phyloP scores from a whole-genome alignment of 2,888 invertebrate genomes.

The Dromius quadrimaculatus region DNA sequence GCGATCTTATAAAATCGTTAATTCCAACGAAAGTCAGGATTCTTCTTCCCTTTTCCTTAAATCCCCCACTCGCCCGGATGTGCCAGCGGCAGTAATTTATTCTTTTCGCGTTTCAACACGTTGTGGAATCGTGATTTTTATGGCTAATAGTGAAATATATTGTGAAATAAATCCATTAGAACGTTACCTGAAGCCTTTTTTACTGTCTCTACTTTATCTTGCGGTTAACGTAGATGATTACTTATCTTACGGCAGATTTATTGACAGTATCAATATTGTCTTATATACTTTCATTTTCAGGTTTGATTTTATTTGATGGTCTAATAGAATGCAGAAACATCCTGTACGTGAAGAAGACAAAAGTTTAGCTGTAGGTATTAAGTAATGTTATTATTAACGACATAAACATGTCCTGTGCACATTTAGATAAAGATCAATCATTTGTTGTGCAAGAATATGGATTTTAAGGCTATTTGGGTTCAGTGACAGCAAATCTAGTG shows the following conservation, averaged over 20 bases:
- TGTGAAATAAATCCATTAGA: constrained; percentile 36
- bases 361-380: no score
- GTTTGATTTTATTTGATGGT: no score
- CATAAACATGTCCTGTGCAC: constrained; percentile 1
- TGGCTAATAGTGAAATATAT: constrained; percentile 39
- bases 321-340: no score
- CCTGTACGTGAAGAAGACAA: no score
- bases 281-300: no score
- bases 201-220: constrained; percentile 32
- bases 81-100: constrained; percentile 48
- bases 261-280: no score
- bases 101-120: constrained; percentile 46
- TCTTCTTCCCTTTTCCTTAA: constrained; percentile 9
- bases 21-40: constrained; percentile 34
- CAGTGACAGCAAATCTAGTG: not conserved
- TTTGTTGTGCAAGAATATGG: constrained; percentile 13
- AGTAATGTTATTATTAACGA: not conserved
- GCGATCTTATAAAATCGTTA: constrained; percentile 51
- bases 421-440: constrained; percentile 13
- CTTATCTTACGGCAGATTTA: no score
- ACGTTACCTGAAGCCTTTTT: constrained; percentile 32
- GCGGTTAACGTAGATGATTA: not conserved
- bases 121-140: constrained; percentile 39
- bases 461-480: not conserved
- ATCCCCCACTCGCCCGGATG: constrained; percentile 12